Base-by-base conservation (phyloP, 2,888 invertebrate genomes). In the Epirrhoe tristata region DNA sequence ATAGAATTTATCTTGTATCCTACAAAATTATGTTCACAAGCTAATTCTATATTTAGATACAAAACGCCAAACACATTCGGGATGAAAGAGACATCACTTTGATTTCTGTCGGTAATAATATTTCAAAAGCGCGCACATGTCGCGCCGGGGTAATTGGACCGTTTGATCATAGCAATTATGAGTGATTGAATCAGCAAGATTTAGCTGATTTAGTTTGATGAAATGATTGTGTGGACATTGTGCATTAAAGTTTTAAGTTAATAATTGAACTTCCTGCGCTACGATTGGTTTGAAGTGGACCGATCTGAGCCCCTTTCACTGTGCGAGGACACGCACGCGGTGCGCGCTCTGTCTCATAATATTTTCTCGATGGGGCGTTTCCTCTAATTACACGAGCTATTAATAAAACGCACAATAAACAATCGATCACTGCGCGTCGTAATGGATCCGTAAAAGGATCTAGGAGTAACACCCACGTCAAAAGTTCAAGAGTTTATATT, bases 231-330 rank as follows among this genome's bases (percentile, higher is more conserved):
- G 88, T 88, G 87, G 89, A 89, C 89, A 88, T 90, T 87, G 88
- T 88, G 86, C 83, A 88, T 89, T 90, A 87, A 87, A 88, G 89
- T 87, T 87, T 87, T 89, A 92, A 89, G 89, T 87, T 89, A 88
- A 88, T 92, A 93, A 93, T 93, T 93, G 93, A 93, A 93, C 90
- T 89, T 93, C 93, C 93, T 93, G 93, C 80, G 85, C 80, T 78
- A 80, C 83, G 87, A 90, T 88, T 90, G 87, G 86, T 87, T 85
- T 85, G 85, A 86, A 85, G 85, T 79, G 82, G 80, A 77, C 81
- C 70, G 70, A 60, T 83, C 84, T 84, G 85, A 81, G 86, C 85
- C 89, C 91, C 90, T 89, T 90, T 87, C 86, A 86, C 86, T 81
- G 77, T 77, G 77, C 81, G 81, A 80, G 83, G 79, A 82, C 80